phyloP scores from a whole-genome alignment of 2,113 vertebrate genomes.

The Petroica traversi region DNA sequence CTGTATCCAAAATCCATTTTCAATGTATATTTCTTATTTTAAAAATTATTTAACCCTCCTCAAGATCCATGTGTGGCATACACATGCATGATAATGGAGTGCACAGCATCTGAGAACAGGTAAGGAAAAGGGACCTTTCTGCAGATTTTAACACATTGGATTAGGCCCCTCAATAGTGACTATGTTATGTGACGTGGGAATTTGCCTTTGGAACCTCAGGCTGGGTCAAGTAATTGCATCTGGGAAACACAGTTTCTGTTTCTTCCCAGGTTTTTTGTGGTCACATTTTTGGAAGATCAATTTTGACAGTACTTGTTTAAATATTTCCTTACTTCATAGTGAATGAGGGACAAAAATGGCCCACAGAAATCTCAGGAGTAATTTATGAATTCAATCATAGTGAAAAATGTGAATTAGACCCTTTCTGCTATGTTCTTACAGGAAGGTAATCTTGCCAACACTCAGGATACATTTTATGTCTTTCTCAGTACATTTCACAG shows the following conservation, averaged over 20 bases:
- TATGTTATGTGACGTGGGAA: neutral
- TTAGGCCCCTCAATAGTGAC: neutral
- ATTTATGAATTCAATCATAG: neutral
- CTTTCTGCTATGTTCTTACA: neutral
- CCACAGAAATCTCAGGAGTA: constrained; percentile 32
- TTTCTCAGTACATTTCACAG: neutral
- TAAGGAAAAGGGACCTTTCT: neutral
- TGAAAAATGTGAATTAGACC: neutral
- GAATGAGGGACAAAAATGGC: neutral
- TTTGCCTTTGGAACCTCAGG: neutral
- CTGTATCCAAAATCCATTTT: neutral
- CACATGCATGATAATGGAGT: neutral
- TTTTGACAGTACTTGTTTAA: constrained; percentile 52
- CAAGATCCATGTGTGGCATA: neutral
- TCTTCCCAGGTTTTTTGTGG: constrained; percentile 7
- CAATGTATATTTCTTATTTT: neutral
- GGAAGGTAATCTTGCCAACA: neutral
- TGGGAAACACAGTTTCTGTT: constrained; percentile 15
- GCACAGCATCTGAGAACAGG: neutral
- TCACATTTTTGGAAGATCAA: constrained; percentile 17
- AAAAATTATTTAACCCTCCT: neutral
- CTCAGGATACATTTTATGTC: neutral
- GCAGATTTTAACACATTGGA: neutral
- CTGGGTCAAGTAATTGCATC: neutral
- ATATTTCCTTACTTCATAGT: constrained; percentile 18